Evolutionary conservation across 2,888 invertebrate genomes (phyloP).

Genomic region (Andrena haemorrhoa): DNA sequence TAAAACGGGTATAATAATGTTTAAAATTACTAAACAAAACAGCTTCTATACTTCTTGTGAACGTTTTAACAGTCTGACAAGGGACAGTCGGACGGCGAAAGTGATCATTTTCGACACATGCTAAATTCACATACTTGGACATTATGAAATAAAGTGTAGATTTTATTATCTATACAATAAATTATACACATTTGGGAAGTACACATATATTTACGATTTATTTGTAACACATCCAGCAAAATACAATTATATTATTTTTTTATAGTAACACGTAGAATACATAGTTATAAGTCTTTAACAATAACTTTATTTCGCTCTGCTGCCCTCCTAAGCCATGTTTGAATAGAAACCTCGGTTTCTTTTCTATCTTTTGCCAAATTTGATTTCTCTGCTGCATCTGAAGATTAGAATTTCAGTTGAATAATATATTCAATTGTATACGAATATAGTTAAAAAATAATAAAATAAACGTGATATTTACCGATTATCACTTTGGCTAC

Average conservation of each 20-base stretch:
- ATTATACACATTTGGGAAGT: no score
- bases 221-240: no score
- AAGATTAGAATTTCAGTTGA: constrained; percentile 6
- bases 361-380: not conserved
- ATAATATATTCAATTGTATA: constrained; percentile 12
- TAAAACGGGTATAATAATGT: no score
- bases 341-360: not conserved
- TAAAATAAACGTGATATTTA: not conserved
- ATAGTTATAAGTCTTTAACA: not conserved
- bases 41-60: not conserved
- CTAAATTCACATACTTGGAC: no score
- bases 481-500: constrained; percentile 3
- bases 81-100: not conserved
- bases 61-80: not conserved
- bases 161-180: no score
- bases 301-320: not conserved
- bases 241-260: no score
- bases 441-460: constrained; percentile 5
- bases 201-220: no score
- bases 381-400: not conserved
- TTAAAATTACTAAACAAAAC: not conserved
- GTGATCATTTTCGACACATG: no score
- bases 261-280: not conserved
- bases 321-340: constrained; percentile 1
- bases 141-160: no score